Percentiles rank a stretch among this genome's conserved stretches.
Evolutionary conservation across 1,140 invertebrate genomes (phyloP).

Genomic region (Papilio polyxenes): DNA sequence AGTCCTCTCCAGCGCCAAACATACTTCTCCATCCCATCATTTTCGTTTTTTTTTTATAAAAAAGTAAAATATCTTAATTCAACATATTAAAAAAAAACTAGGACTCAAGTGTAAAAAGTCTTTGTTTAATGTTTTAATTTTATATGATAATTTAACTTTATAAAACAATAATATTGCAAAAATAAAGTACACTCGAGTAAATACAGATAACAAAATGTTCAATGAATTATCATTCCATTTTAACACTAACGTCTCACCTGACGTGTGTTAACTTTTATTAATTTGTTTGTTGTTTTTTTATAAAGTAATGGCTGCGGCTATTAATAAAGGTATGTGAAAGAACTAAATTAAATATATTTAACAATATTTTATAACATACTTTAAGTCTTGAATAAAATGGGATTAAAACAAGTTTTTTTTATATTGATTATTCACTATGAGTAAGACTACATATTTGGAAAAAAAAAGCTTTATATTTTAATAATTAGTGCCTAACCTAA

Average conservation of each 20-base stretch:
- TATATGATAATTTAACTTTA: background rate
- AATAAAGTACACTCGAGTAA: background rate
- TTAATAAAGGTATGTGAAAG: conserved; percentile 54
- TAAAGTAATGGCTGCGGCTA: conserved; percentile 81
- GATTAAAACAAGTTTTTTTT: too few relatives aligned
- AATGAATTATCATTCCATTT: conserved; percentile 15
- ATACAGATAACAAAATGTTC: conserved; percentile 3
- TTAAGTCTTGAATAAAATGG: too few relatives aligned
- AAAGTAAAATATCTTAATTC: too few relatives aligned
- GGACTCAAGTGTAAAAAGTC: background rate
- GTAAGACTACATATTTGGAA: background rate
- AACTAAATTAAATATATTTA: too few relatives aligned
- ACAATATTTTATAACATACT: too few relatives aligned
- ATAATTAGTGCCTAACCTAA: background rate
- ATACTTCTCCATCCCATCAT: too few relatives aligned
- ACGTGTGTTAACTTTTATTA: background rate
- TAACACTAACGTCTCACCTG: background rate
- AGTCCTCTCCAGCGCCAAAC: too few relatives aligned
- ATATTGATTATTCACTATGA: too few relatives aligned
- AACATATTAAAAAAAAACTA: too few relatives aligned
- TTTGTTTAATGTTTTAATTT: background rate
- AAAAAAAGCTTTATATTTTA: background rate
- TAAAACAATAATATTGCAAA: background rate
- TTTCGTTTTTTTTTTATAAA: too few relatives aligned
- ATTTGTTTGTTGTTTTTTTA: background rate